Base-by-base conservation (phyloP, 2,113 vertebrate genomes). In the Rhegmatorhina hoffmannsi region DNA sequence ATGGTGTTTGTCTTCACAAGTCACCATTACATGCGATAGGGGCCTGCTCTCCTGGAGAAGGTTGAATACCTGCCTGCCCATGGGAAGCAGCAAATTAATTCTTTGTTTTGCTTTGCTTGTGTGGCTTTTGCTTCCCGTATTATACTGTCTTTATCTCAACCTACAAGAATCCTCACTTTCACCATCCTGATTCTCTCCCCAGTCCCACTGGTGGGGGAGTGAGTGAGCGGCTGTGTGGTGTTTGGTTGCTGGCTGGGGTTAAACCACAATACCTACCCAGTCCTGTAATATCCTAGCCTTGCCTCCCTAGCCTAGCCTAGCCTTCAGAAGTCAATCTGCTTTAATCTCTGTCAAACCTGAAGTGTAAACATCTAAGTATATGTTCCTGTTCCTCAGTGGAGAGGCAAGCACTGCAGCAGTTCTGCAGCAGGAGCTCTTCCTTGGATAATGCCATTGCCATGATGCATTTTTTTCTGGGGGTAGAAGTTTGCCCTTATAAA, bases 131-230 rank as follows among this genome's bases (percentile, higher is more conserved):
- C 34, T 58, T 73, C 26, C 21, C 21, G 14, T 44, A 17, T 18
- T n/a, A 88, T 44, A 58, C 11, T 62, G 36, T 28, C 24, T 88
- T 55, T 13, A 64, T 58, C 17, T 58, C 26, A 50, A 23, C 11
- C 36, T 14, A 28, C 10, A 26, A 16, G 13, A 23, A 81, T 28
- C 64, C 17, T 36, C 49, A 23, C 31, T 80, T 73, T 26, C 58
- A 43, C 26, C 16, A 3, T 7, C 49, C 34, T 0, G 0, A 26
- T 64, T 56, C 49, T 56, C 21, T 58, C 33, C 49, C 38, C 0
- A 1, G 10, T 36, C 40, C 20, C 13, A 17, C 7, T 18, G 43
- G 34, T 21, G 9, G 2, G 2, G 24, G 31, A 40, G 34, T 73
- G 59, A 66, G 21, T 7, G 34, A 64, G 25, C 9, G 4, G 17